Conservation (phyloP, 2,113 vertebrate genomes). For the Sphyrna mokarran region DNA sequence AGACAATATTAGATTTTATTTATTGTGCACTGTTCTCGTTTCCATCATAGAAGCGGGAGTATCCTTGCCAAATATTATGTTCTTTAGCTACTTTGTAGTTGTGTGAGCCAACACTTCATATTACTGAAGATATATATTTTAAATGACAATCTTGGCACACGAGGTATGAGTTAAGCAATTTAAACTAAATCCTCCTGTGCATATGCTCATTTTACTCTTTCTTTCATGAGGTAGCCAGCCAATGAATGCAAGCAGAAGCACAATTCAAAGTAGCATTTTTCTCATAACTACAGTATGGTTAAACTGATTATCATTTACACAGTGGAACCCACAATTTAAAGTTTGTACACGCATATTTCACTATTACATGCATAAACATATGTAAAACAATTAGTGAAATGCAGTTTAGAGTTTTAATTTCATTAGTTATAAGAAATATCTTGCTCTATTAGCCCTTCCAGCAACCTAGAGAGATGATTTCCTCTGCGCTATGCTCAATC, state of each 20-base stretch:
- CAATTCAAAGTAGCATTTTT: not conserved
- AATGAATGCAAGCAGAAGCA: constrained; percentile 13
- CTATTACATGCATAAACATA: not conserved
- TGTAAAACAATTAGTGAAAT: not conserved
- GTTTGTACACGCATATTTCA: not conserved
- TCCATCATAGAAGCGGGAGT: not conserved
- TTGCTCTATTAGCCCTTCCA: not conserved
- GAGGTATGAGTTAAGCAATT: constrained; percentile 1
- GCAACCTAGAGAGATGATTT: not conserved
- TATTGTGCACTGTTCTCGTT: not conserved
- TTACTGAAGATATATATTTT: constrained; percentile 22
- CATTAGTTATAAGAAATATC: not conserved
- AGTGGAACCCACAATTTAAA: not conserved
- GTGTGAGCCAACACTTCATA: not conserved
- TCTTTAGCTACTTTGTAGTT: constrained; percentile 1
- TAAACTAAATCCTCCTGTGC: not conserved
- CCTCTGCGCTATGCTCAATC: not conserved
- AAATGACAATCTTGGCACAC: not conserved
- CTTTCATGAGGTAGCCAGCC: not conserved
- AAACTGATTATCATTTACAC: constrained; percentile 7
- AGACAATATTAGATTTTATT: not conserved
- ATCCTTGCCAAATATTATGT: not conserved
- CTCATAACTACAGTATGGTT: not conserved
- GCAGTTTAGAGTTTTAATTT: not conserved
- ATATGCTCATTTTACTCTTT: not conserved